Base-by-base conservation (phyloP, 2,888 invertebrate genomes). In the Ceraclea dissimilis region DNA sequence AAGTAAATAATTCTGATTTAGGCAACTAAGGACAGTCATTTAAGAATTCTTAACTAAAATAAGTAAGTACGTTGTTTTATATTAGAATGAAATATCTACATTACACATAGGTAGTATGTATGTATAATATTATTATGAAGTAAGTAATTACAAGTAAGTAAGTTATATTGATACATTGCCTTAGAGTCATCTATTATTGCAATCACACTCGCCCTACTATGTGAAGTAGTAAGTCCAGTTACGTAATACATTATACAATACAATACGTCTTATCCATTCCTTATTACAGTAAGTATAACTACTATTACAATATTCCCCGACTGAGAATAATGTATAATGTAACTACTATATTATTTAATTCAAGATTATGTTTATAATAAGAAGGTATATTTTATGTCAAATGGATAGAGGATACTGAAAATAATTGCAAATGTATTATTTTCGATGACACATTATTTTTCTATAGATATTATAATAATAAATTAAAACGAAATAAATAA, bases 131-230 rank as follows among this genome's bases (percentile, higher is more conserved):
- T 16, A 39, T 39, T 39, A 39, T 39, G 39, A 39, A 39, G 39
- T 8, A 39, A n/a, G 2, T 39, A 39, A n/a, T n/a, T n/a, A n/a
- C n/a, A n/a, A 39, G 39, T 39, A 39, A 13, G 39, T 39, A 39
- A 39, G n/a, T 13, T 39, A 39, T 39, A 39, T n/a, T 16, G 39
- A 39, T 39, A 39, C 39, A 16, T 39, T 39, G 39, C 39, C 39
- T 39, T 39, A 39, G 4, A 39, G 50, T 59, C 33, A 51, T 57
- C 61, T 59, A 59, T 61, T 61, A 61, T 61, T 61, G 61, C 61
- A 51, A 61, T 61, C 61, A 61, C 61, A 57, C 59, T 61, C 56
- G 56, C 52, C 11, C 13, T 13, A 2, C 16, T n/a, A n/a, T n/a
- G n/a, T 16, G 39, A 5, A 39, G n/a, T n/a, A 8, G 39, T 39